Conservation (phyloP, 1,140 invertebrate species). For the Papilio polytes region DNA sequence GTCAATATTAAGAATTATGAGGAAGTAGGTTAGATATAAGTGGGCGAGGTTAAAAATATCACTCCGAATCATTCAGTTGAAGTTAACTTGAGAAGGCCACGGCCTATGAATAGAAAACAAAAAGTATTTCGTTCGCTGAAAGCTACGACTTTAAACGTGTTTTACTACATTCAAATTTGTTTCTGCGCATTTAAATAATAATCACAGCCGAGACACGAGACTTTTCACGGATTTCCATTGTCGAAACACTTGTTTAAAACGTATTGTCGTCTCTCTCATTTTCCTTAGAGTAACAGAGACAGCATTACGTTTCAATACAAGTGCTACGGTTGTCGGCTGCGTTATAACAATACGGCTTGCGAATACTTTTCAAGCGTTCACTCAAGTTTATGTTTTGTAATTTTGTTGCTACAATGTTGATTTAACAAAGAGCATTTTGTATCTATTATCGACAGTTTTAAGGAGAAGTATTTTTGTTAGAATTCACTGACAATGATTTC, state of each 20-base stretch:
- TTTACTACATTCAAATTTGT: conserved; percentile 28
- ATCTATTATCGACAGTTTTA: neutral
- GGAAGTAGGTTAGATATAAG: neutral
- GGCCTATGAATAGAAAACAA: conserved; percentile 27
- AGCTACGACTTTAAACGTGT: conserved; percentile 1
- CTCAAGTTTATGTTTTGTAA: conserved; percentile 2
- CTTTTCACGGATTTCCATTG: neutral
- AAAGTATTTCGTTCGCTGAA: conserved; percentile 15
- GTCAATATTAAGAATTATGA: neutral
- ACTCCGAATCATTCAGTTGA: too few relatives aligned
- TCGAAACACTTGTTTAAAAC: neutral
- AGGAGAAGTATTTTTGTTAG: neutral
- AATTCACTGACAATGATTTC: neutral
- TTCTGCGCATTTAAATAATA: conserved; percentile 22
- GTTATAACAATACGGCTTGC: neutral
- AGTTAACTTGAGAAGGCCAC: conserved; percentile 28
- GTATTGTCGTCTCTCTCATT: neutral
- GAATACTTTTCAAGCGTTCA: conserved; percentile 30
- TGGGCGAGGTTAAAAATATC: neutral
- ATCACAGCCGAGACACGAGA: conserved; percentile 21
- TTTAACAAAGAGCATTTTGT: neutral
- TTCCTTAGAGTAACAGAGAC: neutral
- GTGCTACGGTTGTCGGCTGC: neutral
- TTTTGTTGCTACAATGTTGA: conserved; percentile 13
- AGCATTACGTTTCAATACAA: neutral